Conservation (phyloP, 2,888 invertebrate species). For the Nomada lathburiana region DNA sequence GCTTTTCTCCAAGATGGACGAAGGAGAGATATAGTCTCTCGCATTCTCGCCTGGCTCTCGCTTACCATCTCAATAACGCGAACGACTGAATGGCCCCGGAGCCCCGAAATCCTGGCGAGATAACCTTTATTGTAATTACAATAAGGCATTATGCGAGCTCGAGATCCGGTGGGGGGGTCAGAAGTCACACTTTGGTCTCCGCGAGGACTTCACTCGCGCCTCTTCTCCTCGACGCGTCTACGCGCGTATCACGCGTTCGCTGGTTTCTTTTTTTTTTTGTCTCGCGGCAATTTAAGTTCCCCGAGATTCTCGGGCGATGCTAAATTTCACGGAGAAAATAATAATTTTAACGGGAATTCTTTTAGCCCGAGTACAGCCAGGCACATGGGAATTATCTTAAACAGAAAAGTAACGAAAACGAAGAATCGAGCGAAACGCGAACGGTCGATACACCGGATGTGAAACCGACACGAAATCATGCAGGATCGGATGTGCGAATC, state of each 20-base stretch:
- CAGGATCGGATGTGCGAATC: constrained; percentile 60
- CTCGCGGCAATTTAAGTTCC: not conserved
- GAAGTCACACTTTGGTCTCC: constrained; percentile 70
- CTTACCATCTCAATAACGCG: constrained; percentile 81
- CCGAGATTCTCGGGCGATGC: not conserved
- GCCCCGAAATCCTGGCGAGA: constrained; percentile 79
- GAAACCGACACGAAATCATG: constrained; percentile 57
- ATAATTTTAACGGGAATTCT: too few relatives aligned
- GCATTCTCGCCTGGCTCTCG: constrained; percentile 53
- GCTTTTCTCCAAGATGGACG: not conserved
- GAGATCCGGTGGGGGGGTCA: constrained; percentile 69
- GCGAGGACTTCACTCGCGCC: constrained; percentile 66
- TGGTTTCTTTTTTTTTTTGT: not conserved
- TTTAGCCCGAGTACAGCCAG: too few relatives aligned
- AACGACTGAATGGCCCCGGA: constrained; percentile 72
- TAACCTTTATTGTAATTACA: constrained; percentile 83
- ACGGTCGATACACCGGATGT: constrained; percentile 57
- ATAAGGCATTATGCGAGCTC: constrained; percentile 78
- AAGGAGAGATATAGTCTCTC: constrained; percentile 11
- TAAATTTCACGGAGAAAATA: too few relatives aligned
- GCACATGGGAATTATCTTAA: too few relatives aligned
- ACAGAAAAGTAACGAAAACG: too few relatives aligned
- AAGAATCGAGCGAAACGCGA: not conserved
- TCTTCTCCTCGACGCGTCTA: not conserved
- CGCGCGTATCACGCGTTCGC: constrained; percentile 10